Conservation (phyloP, 35 echinoderm and acorn worm species). For the Apostichopus japonicus region DNA sequence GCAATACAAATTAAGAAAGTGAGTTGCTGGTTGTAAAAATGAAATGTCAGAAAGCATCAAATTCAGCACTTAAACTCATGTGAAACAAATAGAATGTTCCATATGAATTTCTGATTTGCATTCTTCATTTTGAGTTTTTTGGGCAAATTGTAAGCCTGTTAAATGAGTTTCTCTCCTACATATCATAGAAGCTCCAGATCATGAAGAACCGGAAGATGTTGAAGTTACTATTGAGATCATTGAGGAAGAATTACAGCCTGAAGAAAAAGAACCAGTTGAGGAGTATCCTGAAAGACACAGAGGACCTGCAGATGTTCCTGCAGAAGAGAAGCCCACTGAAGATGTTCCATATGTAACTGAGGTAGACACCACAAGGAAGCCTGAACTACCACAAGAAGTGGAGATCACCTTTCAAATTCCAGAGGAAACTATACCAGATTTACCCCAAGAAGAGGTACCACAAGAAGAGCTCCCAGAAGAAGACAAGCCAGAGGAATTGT, state of each 20-base stretch:
- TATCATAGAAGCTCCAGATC: neutral
- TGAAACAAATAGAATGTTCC: too few relatives aligned
- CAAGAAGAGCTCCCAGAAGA: conserved; percentile 28
- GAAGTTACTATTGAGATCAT: neutral
- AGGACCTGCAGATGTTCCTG: neutral
- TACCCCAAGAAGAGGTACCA: neutral
- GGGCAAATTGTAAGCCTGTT: neutral
- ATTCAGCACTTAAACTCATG: too few relatives aligned
- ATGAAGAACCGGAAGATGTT: neutral
- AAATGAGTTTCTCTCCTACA: neutral
- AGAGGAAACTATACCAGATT: neutral
- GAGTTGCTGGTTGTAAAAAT: too few relatives aligned
- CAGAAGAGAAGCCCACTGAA: neutral
- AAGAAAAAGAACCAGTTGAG: neutral
- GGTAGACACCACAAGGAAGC: neutral
- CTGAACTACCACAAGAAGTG: conserved; percentile 22
- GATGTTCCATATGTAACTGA: neutral
- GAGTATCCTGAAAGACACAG: neutral
- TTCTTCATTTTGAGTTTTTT: neutral
- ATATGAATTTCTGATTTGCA: too few relatives aligned
- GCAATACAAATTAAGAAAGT: too few relatives aligned
- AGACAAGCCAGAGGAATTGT: conserved; percentile 4
- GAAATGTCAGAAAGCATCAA: too few relatives aligned
- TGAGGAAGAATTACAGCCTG: conserved; percentile 21
- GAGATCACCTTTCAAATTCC: conserved; percentile 31